phyloP scores from a whole-genome alignment of 2,797 vertebrate species.

The Alcedo quadribrachys region DNA sequence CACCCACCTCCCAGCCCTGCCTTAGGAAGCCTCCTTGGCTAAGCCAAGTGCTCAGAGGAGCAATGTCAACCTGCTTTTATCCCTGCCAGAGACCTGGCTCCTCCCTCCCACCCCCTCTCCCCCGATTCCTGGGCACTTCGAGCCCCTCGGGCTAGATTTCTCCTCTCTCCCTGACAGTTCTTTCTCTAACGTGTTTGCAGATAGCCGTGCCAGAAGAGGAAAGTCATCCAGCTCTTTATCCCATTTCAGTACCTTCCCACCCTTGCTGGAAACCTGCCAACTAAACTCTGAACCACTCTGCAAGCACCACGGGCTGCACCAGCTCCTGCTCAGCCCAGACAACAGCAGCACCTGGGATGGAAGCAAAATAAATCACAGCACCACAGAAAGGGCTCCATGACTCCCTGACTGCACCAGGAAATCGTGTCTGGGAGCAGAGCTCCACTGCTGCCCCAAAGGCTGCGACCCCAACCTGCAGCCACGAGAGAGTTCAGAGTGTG shows the following conservation, averaged over 20 bases:
- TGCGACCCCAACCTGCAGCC: not conserved
- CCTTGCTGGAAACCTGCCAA: not conserved
- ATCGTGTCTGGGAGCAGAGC: not conserved
- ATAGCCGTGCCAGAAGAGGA: not conserved
- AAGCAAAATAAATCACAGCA: not conserved
- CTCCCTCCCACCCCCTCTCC: not conserved
- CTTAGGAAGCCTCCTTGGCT: not conserved
- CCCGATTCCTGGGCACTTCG: not conserved
- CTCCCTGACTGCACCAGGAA: fast-evolving
- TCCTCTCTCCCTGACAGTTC: not conserved
- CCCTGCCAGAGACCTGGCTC: not conserved
- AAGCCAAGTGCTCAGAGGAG: not conserved
- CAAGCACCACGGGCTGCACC: fast-evolving
- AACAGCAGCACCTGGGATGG: not conserved
- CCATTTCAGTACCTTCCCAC: fast-evolving
- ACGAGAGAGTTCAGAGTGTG: fast-evolving
- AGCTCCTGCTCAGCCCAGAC: not conserved
- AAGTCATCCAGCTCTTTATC: not conserved
- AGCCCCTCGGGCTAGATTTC: not conserved
- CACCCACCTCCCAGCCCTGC: not conserved
- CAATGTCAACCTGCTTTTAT: not conserved
- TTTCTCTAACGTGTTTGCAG: not conserved
- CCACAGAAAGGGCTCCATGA: not conserved
- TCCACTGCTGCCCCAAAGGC: not conserved
- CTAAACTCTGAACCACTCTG: no score